These are phyloP conservation scores for Boloria selene DNA, from an alignment of 2,888 invertebrate genomes.

Conservation along the genomic window DNA sequence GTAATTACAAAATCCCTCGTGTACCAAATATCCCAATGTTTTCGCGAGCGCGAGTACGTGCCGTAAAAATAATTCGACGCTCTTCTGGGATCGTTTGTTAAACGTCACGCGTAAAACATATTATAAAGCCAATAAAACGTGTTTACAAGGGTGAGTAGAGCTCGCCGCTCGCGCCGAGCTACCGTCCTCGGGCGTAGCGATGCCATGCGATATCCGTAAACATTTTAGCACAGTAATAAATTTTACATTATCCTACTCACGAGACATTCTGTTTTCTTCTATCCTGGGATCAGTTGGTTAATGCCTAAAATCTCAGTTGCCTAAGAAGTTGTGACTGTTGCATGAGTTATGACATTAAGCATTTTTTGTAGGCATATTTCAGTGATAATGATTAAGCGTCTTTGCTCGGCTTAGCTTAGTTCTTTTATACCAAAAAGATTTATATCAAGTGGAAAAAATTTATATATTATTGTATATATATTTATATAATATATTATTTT, in stretches of 20 bases:
- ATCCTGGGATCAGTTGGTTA: constrained; percentile 79
- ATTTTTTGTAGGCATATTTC: constrained; percentile 21
- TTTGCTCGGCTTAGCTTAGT: too few relatives aligned
- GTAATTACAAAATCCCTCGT: constrained; percentile 78
- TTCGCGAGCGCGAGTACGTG: constrained; percentile 73
- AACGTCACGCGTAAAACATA: constrained; percentile 83
- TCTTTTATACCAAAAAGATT: too few relatives aligned
- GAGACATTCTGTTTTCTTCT: constrained; percentile 79
- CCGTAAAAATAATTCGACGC: constrained; percentile 81
- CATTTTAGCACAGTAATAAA: constrained; percentile 82
- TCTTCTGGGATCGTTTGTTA: constrained; percentile 81
- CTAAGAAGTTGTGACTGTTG: constrained; percentile 64
- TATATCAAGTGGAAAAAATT: too few relatives aligned
- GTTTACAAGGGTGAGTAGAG: constrained; percentile 81
- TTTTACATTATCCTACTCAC: constrained; percentile 79
- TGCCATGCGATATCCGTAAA: constrained; percentile 79
- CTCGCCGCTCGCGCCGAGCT: constrained; percentile 56
- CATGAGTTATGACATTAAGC: constrained; percentile 74
- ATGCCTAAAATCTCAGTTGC: constrained; percentile 77
- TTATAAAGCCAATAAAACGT: constrained; percentile 83
- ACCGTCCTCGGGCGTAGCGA: constrained; percentile 53
- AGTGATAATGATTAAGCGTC: background rate
- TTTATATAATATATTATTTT: too few relatives aligned
- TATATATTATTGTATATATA: too few relatives aligned
- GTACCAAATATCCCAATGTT: constrained; percentile 71